Evolutionary conservation across 2,888 invertebrate species (phyloP).

Genomic region (Sipha maydis): DNA sequence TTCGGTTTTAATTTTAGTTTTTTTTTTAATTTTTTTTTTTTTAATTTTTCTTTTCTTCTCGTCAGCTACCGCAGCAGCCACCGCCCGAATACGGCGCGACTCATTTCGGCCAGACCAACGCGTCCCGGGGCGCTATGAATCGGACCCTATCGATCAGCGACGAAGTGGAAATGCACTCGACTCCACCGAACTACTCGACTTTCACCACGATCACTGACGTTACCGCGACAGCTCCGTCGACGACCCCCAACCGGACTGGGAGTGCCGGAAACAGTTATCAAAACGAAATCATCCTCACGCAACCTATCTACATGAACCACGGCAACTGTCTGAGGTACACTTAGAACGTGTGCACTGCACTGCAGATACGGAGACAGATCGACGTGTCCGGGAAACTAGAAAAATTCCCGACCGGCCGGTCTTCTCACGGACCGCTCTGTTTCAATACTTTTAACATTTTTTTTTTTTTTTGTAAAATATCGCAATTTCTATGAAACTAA

Average conservation of each 20-base stretch:
- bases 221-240: not conserved
- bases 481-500: too few relatives aligned
- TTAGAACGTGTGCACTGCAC: not conserved
- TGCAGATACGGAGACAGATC: too few relatives aligned
- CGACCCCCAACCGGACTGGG: not conserved
- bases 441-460: too few relatives aligned
- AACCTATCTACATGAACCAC: conserved; percentile 33
- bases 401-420: too few relatives aligned
- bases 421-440: too few relatives aligned
- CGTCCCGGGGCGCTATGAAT: not conserved
- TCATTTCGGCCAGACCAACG: not conserved
- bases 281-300: conserved; percentile 50
- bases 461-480: too few relatives aligned
- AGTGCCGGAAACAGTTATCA: not conserved
- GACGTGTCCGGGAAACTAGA: too few relatives aligned
- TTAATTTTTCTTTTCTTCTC: too few relatives aligned
- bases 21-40: too few relatives aligned
- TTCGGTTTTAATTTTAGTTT: too few relatives aligned
- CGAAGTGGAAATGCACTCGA: conserved; percentile 41
- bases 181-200: conserved; percentile 51
- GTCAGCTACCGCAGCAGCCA: not conserved
- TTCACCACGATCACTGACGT: conserved; percentile 41
- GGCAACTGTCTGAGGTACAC: not conserved
- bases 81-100: conserved; percentile 38
- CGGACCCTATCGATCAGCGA: conserved; percentile 46